Evolutionary conservation across 2,797 vertebrate species (phyloP), one percentile per base, ranked within the genome.

Genomic region (Pteronotus mesoamericanus): DNA sequence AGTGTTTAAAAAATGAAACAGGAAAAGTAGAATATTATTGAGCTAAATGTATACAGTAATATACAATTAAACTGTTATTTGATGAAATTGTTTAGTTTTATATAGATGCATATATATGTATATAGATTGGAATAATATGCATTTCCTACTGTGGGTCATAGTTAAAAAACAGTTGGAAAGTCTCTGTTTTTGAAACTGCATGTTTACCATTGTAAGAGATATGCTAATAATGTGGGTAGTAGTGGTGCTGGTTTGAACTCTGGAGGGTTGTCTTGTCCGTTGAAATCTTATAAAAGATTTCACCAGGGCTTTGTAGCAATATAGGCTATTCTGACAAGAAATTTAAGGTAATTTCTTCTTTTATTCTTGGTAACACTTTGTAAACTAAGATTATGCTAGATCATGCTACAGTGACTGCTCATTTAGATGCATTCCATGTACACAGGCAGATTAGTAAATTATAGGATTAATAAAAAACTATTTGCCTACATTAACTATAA

Each of bases 1-100:
- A 78, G 15, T 61, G 9, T 86, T 88, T 48, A 77, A 83, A 91
- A 68, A 37, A 86, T 68, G 72, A 57, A 91, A 82, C 37, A 42
- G 32, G 51, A 95, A 71, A 89, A 32, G n/a, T 59, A 80, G n/a
- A 71, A 85, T 61, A 53, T 48, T 39, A 79, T 68, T 69, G 16
- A 89, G 34, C n/a, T 84, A 0, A 0, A 10, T 69, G 2, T 91
- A 83, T 95, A 3, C 51, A 77, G 51, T 87, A 57, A 74, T 89
- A 48, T 6, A 55, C 66, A 93, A 74, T 93, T 95, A 94, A 89
- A 79, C 24, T 85, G 15, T 72, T 85, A 85, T 87, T 84, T 72
- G 75, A 44, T 91, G 77, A 75, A 61, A 39, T 53, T 55, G 42
- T 46, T 44, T 64, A 24, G 34, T 79, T 80, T 84, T 83, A 57